A percentile compares a stretch with the other conserved stretches of the same genome.
Evolutionary conservation across 2,113 vertebrate genomes (phyloP).

Genomic region (Sorex araneus): DNA sequence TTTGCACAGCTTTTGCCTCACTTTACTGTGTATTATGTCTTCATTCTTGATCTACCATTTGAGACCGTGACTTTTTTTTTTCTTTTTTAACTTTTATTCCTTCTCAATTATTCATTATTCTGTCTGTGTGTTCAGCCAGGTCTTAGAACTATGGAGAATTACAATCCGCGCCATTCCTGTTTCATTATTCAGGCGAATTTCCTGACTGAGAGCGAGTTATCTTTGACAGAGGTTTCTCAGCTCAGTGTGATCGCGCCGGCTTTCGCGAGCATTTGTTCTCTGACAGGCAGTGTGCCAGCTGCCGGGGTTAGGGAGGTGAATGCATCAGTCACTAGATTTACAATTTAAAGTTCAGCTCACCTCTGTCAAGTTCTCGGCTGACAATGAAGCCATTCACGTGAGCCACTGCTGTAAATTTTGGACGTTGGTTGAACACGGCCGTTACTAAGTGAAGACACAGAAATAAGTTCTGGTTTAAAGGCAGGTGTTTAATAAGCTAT

Average conservation of each 20-base stretch:
- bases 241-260: constrained; percentile 56
- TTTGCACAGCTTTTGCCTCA: not conserved
- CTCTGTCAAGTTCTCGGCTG: constrained; percentile 24
- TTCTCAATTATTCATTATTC: constrained; percentile 54
- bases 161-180: constrained; percentile 31
- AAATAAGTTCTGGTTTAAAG: constrained; percentile 68
- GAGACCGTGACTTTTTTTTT: constrained; percentile 21
- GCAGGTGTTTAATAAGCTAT: constrained; percentile 57
- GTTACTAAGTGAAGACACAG: constrained; percentile 46
- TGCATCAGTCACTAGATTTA: constrained; percentile 48
- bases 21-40: constrained; percentile 6
- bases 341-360: constrained; percentile 31
- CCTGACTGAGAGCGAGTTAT: constrained; percentile 56
- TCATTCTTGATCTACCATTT: constrained; percentile 55
- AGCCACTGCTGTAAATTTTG: constrained; percentile 46
- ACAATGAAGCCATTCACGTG: constrained; percentile 48
- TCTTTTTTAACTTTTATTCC: constrained; percentile 20
- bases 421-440: constrained; percentile 10
- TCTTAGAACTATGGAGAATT: constrained; percentile 1
- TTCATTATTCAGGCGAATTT: constrained; percentile 60
- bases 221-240: constrained; percentile 38
- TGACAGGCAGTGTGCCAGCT: constrained; percentile 24
- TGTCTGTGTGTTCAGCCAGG: constrained; percentile 24
- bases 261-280: constrained; percentile 53
- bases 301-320: constrained; percentile 47